phyloP scores from a whole-genome alignment of 2,113 vertebrate species.

The Mesoclemmys tuberculata region DNA sequence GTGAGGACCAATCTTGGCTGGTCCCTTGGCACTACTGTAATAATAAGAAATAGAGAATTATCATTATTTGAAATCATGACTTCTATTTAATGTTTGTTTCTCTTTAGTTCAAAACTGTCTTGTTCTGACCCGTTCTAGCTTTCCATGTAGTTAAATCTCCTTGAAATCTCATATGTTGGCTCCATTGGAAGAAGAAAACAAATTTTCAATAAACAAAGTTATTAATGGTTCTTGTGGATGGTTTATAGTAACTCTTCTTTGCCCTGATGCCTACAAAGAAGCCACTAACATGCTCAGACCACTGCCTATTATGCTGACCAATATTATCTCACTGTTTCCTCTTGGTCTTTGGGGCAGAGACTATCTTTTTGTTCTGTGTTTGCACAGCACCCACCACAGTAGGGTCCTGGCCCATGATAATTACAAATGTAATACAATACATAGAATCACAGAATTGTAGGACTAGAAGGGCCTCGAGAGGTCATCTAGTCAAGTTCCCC shows the following conservation, averaged over 20 bases:
- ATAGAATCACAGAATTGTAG: too few relatives aligned
- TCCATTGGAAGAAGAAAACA: neutral
- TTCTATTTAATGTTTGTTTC: neutral
- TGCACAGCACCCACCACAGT: fast-evolving
- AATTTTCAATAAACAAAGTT: neutral
- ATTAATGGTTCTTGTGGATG: neutral
- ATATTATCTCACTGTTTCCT: neutral
- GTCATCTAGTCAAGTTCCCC: too few relatives aligned
- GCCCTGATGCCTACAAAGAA: neutral
- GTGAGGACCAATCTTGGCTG: neutral
- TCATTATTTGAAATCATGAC: neutral
- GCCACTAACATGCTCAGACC: neutral
- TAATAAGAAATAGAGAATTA: neutral
- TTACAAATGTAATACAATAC: neutral
- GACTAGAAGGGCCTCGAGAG: too few relatives aligned
- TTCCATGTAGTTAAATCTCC: neutral
- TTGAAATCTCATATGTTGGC: neutral
- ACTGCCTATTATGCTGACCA: neutral
- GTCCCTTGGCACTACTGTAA: neutral
- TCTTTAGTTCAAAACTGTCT: neutral
- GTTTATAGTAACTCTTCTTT: neutral
- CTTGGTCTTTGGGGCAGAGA: neutral
- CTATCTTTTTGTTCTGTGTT: neutral
- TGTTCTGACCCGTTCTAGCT: neutral
- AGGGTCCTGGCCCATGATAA: neutral